Base-by-base conservation (phyloP, 2,113 vertebrate genomes). In the Silurus asotus region DNA sequence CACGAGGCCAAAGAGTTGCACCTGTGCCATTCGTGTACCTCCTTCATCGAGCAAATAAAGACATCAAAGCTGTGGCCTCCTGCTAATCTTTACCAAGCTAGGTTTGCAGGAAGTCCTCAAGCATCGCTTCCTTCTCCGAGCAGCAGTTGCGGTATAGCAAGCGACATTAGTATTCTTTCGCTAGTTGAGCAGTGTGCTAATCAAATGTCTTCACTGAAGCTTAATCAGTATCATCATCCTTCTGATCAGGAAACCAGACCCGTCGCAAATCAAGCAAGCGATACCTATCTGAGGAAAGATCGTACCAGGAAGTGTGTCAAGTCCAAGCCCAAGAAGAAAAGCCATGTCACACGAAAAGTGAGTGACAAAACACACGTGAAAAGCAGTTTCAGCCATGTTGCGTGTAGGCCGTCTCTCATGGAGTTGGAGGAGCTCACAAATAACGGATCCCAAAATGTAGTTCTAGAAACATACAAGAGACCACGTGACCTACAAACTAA, bases 201-300 rank as follows among this genome's bases (percentile, higher is more conserved):
- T 53, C 94, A 92, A 15, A 88, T 95, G 82, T 93, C 94, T 85
- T 95, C 94, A 4, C 28, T 96, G 86, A 92, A 95, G 74, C 92
- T 96, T 67, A 90, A 84, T 53, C 53, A 70, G 25, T 75, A 81
- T 75, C 70, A 79, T 65, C 49, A 80, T 70, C 75, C 28, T 8
- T 69, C 82, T 25, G 70, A 86, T 49, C 67, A 61, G 14, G 65
- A 82, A 58, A 72, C 28, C 49, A 88, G 69, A 85, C 69, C 83
- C 19, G n/a, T 45, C 13, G 10, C 61, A 20, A 56, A 72, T 5
- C 62, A 51, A 81, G 84, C n/a, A 17, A 78, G 79, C 20, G 67
- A 74, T 56, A 45, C 51, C 20, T 74, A 75, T 64, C 61, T 45
- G 11, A 83, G 56, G 28, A 87, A 86, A 87, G 79, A 84, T 11